Evolutionary conservation across 2,888 invertebrate species (phyloP).

Genomic region (Bugula neritina): DNA sequence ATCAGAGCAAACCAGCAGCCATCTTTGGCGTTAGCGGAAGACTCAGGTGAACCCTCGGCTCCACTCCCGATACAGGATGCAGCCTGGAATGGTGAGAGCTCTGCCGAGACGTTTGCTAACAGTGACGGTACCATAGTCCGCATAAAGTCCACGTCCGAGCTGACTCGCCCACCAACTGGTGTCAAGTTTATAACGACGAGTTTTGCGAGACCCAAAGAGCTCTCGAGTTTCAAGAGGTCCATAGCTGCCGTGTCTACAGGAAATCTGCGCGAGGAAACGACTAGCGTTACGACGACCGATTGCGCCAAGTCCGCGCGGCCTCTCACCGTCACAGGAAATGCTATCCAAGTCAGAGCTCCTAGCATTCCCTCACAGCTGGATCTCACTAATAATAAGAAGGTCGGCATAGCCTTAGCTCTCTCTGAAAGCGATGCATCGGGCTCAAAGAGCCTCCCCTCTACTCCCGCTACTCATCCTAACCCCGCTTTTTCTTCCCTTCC

Average conservation of each 20-base stretch:
- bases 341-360: slow-evolving; percentile 13
- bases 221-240: slow-evolving; percentile 14
- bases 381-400: background rate
- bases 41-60: background rate
- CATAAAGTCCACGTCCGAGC: slow-evolving; percentile 12
- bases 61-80: background rate
- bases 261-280: background rate
- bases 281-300: background rate
- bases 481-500: background rate
- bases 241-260: background rate
- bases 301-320: too few relatives aligned
- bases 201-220: slow-evolving; percentile 4
- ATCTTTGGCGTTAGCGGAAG: background rate
- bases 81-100: slow-evolving; percentile 52
- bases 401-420: background rate
- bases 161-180: background rate
- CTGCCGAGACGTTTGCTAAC: slow-evolving; percentile 71
- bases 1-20: background rate
- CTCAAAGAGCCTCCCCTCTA: background rate
- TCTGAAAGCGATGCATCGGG: background rate
- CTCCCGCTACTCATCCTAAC: background rate
- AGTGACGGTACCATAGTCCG: slow-evolving; percentile 17
- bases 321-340: slow-evolving; percentile 7
- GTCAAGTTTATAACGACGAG: slow-evolving; percentile 13
- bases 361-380: slow-evolving; percentile 10